These are phyloP conservation scores for Discoglossus pictus DNA, from an alignment of 2,797 vertebrate species.

Conservation along the genomic window DNA sequence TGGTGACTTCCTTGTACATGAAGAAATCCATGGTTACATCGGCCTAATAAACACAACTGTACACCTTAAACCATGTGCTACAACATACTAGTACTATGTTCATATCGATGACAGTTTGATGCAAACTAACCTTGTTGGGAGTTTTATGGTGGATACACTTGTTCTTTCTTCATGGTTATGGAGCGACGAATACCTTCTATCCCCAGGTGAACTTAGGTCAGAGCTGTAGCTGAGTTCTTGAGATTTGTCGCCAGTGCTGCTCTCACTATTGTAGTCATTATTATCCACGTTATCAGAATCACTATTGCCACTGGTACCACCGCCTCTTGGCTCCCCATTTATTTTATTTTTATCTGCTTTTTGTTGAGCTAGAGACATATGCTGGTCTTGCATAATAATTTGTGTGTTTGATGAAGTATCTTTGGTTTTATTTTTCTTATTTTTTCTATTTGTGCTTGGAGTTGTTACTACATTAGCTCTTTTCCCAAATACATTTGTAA, in stretches of 20 bases:
- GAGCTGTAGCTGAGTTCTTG: conserved; percentile 84
- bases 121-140: conserved; percentile 79
- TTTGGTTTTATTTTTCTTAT: conserved; percentile 99
- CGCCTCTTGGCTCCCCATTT: conserved; percentile 89
- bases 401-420: conserved; percentile 84
- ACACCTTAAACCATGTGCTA: not conserved
- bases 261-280: conserved; percentile 95
- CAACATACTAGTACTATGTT: no score
- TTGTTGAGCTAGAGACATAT: conserved; percentile 93
- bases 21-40: no score
- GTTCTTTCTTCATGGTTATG: conserved; percentile 80
- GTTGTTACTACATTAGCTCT: conserved; percentile 91
- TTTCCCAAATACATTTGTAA: conserved; percentile 94
- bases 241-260: conserved; percentile 86
- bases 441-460: conserved; percentile 92
- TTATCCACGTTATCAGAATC: conserved; percentile 96
- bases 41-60: not conserved
- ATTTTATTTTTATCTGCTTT: conserved; percentile 98
- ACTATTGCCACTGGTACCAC: conserved; percentile 86
- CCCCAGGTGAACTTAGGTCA: conserved; percentile 83
- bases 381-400: conserved; percentile 92
- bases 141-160: conserved; percentile 83
- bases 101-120: conserved; percentile 26
- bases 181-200: conserved; percentile 81
- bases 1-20: no score